phyloP scores from a whole-genome alignment of 2,888 invertebrate genomes.

The Cryptosula pallasiana region DNA sequence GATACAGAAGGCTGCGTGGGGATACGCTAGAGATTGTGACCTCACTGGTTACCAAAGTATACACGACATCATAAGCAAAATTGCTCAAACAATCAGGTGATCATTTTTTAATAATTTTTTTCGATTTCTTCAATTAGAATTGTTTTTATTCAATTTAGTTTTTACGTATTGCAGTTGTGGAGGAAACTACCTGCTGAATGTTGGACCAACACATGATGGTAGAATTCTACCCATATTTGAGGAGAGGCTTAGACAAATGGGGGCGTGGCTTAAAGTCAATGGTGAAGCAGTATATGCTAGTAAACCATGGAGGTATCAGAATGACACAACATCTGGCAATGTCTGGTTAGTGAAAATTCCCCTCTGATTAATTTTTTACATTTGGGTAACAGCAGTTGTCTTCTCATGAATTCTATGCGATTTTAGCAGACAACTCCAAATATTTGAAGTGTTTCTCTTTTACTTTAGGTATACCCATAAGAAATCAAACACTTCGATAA shows the following conservation, averaged over 20 bases:
- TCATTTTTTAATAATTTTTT: too few relatives aligned
- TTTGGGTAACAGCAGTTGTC: too few relatives aligned
- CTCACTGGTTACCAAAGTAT: conserved; percentile 32
- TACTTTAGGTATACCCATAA: not conserved
- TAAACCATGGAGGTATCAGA: conserved; percentile 74
- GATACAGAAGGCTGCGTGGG: not conserved
- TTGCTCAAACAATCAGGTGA: conserved; percentile 52
- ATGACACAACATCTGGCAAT: conserved; percentile 62
- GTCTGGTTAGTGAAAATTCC: conserved; percentile 70
- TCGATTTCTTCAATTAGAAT: too few relatives aligned
- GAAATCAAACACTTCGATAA: not conserved
- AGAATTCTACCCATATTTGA: conserved; percentile 78
- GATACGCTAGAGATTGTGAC: conserved; percentile 1
- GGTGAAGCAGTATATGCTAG: conserved; percentile 80
- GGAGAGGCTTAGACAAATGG: conserved; percentile 73
- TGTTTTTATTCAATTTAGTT: too few relatives aligned
- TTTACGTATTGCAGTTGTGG: conserved; percentile 48
- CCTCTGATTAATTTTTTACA: too few relatives aligned
- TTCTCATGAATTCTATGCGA: too few relatives aligned
- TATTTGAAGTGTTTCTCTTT: too few relatives aligned
- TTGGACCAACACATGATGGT: conserved; percentile 85
- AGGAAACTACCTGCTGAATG: conserved; percentile 75
- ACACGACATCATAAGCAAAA: conserved; percentile 59
- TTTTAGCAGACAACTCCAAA: too few relatives aligned
- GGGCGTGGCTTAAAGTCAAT: conserved; percentile 75